These are phyloP conservation scores for Acridotheres tristis DNA, from an alignment of 2,797 vertebrate species.

Conservation along the genomic window DNA sequence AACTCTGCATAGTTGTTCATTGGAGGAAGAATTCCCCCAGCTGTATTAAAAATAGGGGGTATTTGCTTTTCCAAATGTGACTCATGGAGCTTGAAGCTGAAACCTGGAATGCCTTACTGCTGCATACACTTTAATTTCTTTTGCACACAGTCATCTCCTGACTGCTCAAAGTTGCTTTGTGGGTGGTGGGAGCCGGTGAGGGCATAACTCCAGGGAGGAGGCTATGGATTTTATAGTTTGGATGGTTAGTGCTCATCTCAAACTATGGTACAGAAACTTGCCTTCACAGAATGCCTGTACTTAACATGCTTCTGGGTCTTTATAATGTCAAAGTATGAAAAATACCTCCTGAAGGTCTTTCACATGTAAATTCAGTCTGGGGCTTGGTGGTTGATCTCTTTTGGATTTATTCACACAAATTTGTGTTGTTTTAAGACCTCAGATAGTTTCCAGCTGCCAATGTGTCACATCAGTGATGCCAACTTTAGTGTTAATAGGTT, in stretches of 20 bases:
- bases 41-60: not conserved
- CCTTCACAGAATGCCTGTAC: not conserved
- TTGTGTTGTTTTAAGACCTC: not conserved
- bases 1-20: not conserved
- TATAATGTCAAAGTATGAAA: not conserved
- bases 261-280: not conserved
- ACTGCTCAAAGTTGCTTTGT: not conserved
- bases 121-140: not conserved
- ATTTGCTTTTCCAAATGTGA: not conserved
- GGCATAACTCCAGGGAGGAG: not conserved
- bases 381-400: not conserved
- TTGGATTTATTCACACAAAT: not conserved
- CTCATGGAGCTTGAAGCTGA: not conserved
- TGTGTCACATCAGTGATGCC: not conserved
- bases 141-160: not conserved
- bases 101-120: not conserved
- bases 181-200: not conserved
- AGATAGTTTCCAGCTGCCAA: not conserved
- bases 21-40: not conserved
- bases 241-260: not conserved
- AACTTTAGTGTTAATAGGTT: not conserved
- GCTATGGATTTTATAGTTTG: not conserved
- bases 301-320: not conserved
- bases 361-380: not conserved
- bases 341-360: accelerated